phyloP scores from a whole-genome alignment of 2,888 invertebrate species.

The Sturmia bella region DNA sequence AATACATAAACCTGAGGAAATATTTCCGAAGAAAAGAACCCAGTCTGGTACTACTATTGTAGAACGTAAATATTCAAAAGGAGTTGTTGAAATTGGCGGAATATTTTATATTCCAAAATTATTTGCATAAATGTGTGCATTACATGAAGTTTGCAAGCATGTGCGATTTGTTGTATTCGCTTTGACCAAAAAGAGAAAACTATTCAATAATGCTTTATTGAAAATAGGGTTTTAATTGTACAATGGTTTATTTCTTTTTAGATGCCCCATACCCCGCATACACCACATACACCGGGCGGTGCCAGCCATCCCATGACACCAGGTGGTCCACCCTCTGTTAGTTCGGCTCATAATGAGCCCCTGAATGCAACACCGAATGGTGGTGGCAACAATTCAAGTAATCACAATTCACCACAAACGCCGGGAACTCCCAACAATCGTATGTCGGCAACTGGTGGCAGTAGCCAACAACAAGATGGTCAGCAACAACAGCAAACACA shows the following conservation, averaged over 20 bases:
- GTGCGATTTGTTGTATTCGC: too few relatives aligned
- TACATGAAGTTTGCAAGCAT: too few relatives aligned
- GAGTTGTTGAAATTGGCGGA: too few relatives aligned
- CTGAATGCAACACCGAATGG: constrained; percentile 76
- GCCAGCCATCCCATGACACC: constrained; percentile 89
- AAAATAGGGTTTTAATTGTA: constrained; percentile 18
- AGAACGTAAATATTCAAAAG: too few relatives aligned
- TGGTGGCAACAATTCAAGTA: constrained; percentile 73
- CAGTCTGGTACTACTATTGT: too few relatives aligned
- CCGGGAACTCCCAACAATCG: constrained; percentile 79
- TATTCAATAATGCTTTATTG: too few relatives aligned
- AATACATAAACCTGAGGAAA: too few relatives aligned
- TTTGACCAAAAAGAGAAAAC: too few relatives aligned
- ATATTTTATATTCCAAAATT: too few relatives aligned
- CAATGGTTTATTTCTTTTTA: constrained; percentile 74
- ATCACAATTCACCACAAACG: constrained; percentile 82
- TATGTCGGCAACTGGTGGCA: constrained; percentile 66
- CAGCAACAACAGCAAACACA: constrained; percentile 73
- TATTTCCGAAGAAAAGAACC: too few relatives aligned
- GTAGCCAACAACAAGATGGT: constrained; percentile 67
- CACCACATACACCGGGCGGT: constrained; percentile 89
- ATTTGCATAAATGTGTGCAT: too few relatives aligned
- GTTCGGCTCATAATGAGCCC: constrained; percentile 84
- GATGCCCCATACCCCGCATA: constrained; percentile 93
- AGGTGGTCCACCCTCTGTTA: constrained; percentile 91